Evolutionary conservation across 2,888 invertebrate genomes (phyloP), one percentile per base, ranked within the genome.

Genomic region (Reticulitermes lucifugus): DNA sequence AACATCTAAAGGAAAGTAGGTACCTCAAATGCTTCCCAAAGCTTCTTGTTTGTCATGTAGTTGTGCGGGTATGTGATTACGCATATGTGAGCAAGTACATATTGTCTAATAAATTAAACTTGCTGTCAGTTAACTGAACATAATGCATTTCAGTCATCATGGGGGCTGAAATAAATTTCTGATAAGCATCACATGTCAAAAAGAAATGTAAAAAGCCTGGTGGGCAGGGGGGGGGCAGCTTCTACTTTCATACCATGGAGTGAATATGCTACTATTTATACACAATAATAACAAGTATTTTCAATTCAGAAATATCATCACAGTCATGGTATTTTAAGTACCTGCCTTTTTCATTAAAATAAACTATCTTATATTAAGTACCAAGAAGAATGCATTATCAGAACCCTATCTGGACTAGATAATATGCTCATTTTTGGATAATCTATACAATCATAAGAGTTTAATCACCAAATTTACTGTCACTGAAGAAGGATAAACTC

Each of bases 261-360:
- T 65, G 65, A 25, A n/a, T 25, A 25, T n/a, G n/a, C 25, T n/a
- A 65, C 25, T n/a, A 65, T 25, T 65, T n/a, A 65, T 65, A 65
- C n/a, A 1, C 18, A 55, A 10, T 65, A 65, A 65, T 25, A 6
- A 25, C 65, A 65, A 25, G 14, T 7, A 60, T 21, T 65, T 25
- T n/a, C 14, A 55, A 55, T 2, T 18, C n/a, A 65, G 6, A 65
- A 25, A 65, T 65, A 65, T 25, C 25, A 65, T 65, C 65, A 65
- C 65, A 65, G 65, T 65, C 65, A 65, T 65, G 65, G 65, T 65
- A n/a, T 60, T n/a, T 65, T 65, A 65, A 65, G 65, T 65, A 65
- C 65, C 9, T 2, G 2, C 9, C 9, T n/a, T n/a, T n/a, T 55
- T 18, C 0, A 55, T 55, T 55, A 55, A 18, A 55, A 55, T 2